phyloP scores from a whole-genome alignment of 2,113 vertebrate species.

The Leucoraja erinaceus region DNA sequence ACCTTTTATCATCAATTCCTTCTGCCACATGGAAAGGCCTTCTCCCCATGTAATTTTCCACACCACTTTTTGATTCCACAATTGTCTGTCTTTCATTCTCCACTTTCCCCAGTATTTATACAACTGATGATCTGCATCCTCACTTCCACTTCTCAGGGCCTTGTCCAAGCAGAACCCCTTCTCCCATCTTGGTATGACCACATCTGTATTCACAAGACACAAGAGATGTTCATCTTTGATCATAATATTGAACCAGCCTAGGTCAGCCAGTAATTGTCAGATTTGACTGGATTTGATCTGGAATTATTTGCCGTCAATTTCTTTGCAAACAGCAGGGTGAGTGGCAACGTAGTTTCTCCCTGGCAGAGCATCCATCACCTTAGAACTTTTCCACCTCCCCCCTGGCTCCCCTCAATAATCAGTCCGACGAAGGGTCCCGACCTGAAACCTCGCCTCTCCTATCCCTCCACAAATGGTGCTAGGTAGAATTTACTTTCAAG shows the following conservation, averaged over 20 bases:
- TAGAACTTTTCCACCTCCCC: no score
- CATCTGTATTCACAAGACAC: not conserved
- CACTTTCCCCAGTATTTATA: not conserved
- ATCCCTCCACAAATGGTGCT: no score
- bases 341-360: not conserved
- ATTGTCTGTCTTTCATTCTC: not conserved
- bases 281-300: no score
- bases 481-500: no score
- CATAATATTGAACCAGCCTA: not conserved
- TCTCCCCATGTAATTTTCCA: not conserved
- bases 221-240: not conserved
- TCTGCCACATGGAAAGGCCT: not conserved
- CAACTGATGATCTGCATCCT: not conserved
- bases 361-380: no score
- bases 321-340: not conserved
- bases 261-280: not conserved
- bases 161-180: not conserved
- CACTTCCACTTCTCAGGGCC: not conserved
- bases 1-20: not conserved
- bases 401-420: no score
- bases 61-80: not conserved
- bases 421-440: no score
- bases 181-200: not conserved
- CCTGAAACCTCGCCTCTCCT: no score
- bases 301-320: not conserved